Evolutionary conservation across 2,888 invertebrate species (phyloP), one percentile per base, ranked within the genome.

Genomic region (Hirtodrosophila histrioides): DNA sequence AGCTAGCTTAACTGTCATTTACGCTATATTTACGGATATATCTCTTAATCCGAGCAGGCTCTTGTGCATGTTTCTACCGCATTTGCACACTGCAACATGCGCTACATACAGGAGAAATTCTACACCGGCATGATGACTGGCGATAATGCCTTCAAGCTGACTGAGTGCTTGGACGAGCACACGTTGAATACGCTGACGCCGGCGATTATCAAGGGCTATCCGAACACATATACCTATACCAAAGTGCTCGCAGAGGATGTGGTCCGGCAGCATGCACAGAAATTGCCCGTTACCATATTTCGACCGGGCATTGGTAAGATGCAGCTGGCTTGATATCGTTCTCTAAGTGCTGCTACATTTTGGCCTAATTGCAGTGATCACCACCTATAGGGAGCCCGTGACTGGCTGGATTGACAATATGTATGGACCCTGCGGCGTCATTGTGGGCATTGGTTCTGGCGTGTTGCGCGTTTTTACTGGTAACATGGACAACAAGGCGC

Each of bases 161-260:
- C 90, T 31, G 90, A 92, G 40, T 90, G 90, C 64, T 81, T 92
- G 35, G 92, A 92, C 69, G 92, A 92, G 40, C 90, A 91, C 56
- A 91, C 91, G 8, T 67, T 93, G 24, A 91, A 92, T 48, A 72
- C 81, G 17, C 82, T 92, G 37, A 91, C 92, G 39, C 85, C 90
- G 37, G 89, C 88, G 57, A 79, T 91, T 29, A 89, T 90, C 49
- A 80, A 89, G 54, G 90, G 86, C 12, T 91, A 89, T 73, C 95
- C 95, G 11, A 96, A 96, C 89, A 95, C 95, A 0, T 96, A 96
- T 90, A 94, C 95, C 2, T 95, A 93, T 88, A 95, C 95, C 12
- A 96, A 96, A 91, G 94, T 94, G n/a, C 91, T 96, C 61, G 95
- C 95, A 0, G 96, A 96, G 88, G 93, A 94, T 78, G 89, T 94